Base-by-base conservation (phyloP, 1,140 invertebrate species). In the Caenorhabditis elegans region DNA sequence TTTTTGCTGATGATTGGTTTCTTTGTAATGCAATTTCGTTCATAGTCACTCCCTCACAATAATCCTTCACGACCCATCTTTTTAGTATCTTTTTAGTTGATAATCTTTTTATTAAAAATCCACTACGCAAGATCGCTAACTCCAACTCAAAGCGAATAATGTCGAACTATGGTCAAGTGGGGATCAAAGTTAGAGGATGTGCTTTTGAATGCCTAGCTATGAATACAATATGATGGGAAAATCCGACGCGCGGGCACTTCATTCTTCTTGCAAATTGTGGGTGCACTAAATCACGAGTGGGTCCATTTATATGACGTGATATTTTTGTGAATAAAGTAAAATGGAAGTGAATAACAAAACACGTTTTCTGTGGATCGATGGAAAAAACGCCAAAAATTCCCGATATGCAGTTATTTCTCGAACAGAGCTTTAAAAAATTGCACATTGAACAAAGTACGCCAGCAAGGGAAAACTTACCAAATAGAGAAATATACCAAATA, bases 221-320 rank as follows among this genome's bases (percentile, higher is more conserved):
- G 60, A 70, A 70, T 70, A 70, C 34, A n/a, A 70, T 70, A 70
- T 70, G 34, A 70, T 70, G 60, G 34, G 60, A 70, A 70, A 70
- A 70, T 70, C 34, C 60, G 2, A 8, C 55, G 51, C 53, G 26
- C 53, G 53, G 28, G 13, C 26, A 43, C 34, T 22, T 43, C 34
- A 43, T 43, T 70, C 60, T 43, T 36, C 19, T 36, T 70, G 60
- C 60, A 43, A 70, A 24, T 60, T 4, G 17, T 15, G 8, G 17
- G 26, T 22, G 28, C 28, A 60, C 13, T 6, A 15, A 34, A 70
- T 70, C 60, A 70, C 26, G 34, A 70, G 60, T 70, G 60, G 31
- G 60, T n/a, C 22, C 34, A 39, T 70, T 70, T 13, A 70, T 31
- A 70, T 70, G 60, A 70, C 60, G 60, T 70, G 53, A 10, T n/a